Base-by-base conservation (phyloP, 2,888 invertebrate species). In the Lydus trimaculatus region DNA sequence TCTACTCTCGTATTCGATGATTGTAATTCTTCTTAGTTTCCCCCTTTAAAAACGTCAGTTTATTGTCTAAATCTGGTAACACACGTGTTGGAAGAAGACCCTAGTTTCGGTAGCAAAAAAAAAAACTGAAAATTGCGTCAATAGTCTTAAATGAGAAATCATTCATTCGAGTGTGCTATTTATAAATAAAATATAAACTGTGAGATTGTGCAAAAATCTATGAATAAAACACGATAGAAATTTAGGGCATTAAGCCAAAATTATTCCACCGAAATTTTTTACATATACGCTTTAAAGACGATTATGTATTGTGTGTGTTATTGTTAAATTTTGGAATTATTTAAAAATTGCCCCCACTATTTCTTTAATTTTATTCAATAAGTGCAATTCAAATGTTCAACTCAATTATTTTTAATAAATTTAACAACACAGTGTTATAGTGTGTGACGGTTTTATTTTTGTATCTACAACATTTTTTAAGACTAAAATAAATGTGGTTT, bases 381-480 rank as follows among this genome's bases (percentile, higher is more conserved):
- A 17, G 11, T 59, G 5, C 17, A 31, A 25, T 36, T 31, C 25
- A 39, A 61, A 36, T 31, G 33, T n/a, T n/a, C n/a, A 36, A 59
- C 31, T 60, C 31, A 48, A 58, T 56, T 43, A 61, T 63, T 61
- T n/a, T 60, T 17, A 31, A 23, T 20, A 39, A 3, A 28, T 58
- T 62, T 58, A 28, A 13, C 43, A 58, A 28, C 28, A 28, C 28
- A 28, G 2, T 20, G 23, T 58, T n/a, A n/a, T n/a, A n/a, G 25
- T 58, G n/a, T 56, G 56, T 31, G 64, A 56, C 59, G 65, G 36
- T 25, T n/a, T n/a, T 61, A 61, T 61, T 61, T 31, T 61, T 36
- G 61, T 39, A 60, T 20, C 31, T 17, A 20, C 17, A 9, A 33
- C n/a, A 33, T 11, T 58, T 28, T 31, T 61, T 63, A 58, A 58